phyloP scores from a whole-genome alignment of 1,140 invertebrate species.

The Penaeus indicus region DNA sequence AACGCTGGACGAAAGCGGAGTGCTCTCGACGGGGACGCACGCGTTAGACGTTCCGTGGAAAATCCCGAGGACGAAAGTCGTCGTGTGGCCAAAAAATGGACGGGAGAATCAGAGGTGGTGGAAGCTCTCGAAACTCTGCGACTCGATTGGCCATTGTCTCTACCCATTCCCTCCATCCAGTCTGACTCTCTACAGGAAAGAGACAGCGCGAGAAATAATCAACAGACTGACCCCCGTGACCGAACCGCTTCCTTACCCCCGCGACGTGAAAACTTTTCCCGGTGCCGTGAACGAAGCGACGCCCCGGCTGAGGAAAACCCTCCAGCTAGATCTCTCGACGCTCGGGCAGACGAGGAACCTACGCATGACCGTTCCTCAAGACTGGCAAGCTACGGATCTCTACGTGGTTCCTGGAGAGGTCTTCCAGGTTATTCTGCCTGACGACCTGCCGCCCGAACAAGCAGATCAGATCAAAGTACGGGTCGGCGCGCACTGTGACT shows the following conservation, averaged over 20 bases:
- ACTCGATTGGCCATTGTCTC: too few species aligned
- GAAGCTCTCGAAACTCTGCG: too few species aligned
- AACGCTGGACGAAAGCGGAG: too few species aligned
- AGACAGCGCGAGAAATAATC: constrained; percentile 33
- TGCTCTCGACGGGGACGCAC: too few species aligned
- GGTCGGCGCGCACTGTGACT: constrained; percentile 40
- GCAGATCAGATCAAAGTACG: constrained; percentile 42
- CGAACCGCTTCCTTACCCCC: neutral
- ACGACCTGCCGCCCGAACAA: neutral
- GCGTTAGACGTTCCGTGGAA: too few species aligned
- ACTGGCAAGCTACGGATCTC: constrained; percentile 48
- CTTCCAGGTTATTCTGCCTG: constrained; percentile 30
- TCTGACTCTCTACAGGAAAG: constrained; percentile 8
- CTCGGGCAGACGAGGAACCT: constrained; percentile 8
- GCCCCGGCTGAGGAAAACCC: neutral
- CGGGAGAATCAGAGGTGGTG: too few species aligned
- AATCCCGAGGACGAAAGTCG: too few species aligned
- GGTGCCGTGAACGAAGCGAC: constrained; percentile 11
- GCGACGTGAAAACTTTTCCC: constrained; percentile 26
- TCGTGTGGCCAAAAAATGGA: too few species aligned
- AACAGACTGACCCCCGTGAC: constrained; percentile 26
- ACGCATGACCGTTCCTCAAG: constrained; percentile 41
- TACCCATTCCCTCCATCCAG: constrained; percentile 22
- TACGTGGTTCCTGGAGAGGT: constrained; percentile 33
- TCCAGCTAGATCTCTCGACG: neutral